Base-by-base conservation (phyloP, 2,113 vertebrate species). In the Herpailurus yagouaroundi region DNA sequence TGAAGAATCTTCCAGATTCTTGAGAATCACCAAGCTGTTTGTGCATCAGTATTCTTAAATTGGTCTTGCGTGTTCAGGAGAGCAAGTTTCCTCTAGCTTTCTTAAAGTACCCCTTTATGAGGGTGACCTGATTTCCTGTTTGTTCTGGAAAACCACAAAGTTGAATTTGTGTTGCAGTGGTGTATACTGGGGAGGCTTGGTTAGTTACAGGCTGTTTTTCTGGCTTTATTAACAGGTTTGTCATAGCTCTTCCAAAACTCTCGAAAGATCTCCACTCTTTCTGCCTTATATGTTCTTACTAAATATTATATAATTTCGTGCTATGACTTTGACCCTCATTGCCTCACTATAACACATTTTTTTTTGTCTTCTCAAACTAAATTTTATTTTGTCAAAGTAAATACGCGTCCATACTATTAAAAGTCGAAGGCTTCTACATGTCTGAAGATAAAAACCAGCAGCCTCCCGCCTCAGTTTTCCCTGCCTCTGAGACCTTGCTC, bases 351-450 rank as follows among this genome's bases (percentile, higher is more conserved):
- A 80, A 38, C 41, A 88, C 16, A 45, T 5, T 45, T 81, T 96
- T 96, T 91, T 85, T 31, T 45, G 31, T 73, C 48, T 93, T 93
- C 93, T 96, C 73, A 88, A 90, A 80, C 71, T 89, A 66, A 36
- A 76, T 73, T 86, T 66, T 79, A 66, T 82, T 92, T 82, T 91
- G 85, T 91, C 71, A 84, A 52, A 95, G 79, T 92, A 50, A 69
- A 33, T 81, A n/a, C 4, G 5, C 60, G 12, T 57, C 83, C 48
- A 31, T 5, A 36, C 50, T 96, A 64, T n/a, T 25, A 48, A 81
- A 97, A 66, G 55, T 60, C 19, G 50, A 38, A 85, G 68, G 21
- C 66, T 55, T 77, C 55, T 63, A 4, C 82, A 8, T 41, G 16
- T 52, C 50, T 48, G n/a, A 48, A 89, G 38, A 74, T 55, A 48